A percentile compares a stretch with the other conserved stretches of the same genome.
Conservation (phyloP, 2,113 vertebrate genomes). For the Charina bottae region DNA sequence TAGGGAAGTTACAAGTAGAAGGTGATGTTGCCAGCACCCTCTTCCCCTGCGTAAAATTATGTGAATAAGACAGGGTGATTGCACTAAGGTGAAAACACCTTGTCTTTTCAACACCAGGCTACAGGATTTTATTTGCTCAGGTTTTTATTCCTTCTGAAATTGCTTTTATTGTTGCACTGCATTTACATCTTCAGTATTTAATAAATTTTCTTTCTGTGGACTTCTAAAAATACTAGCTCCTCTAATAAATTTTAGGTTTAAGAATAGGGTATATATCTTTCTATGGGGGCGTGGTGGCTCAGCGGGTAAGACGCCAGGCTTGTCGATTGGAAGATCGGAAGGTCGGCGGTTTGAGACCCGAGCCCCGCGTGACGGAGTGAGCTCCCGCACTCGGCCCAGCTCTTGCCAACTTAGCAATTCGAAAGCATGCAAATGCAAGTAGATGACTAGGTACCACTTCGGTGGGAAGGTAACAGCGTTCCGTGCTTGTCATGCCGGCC, state of each 20-base stretch:
- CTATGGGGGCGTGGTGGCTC: no score
- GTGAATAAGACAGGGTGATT: not conserved
- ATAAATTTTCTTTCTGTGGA: not conserved
- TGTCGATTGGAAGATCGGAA: no score
- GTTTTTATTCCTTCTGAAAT: not conserved
- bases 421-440: no score
- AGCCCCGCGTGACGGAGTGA: no score
- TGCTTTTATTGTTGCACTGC: not conserved
- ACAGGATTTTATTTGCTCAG: not conserved
- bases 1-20: not conserved
- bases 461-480: no score
- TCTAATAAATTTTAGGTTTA: not conserved
- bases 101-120: not conserved
- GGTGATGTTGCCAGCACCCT: not conserved
- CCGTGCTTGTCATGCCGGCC: no score
- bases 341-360: no score
- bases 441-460: no score
- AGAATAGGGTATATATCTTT: not conserved
- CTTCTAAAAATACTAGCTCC: not conserved
- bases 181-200: not conserved
- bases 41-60: not conserved
- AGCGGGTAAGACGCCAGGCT: no score
- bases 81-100: not conserved
- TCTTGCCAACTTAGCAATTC: no score
- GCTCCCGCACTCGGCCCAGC: no score